Base-by-base conservation (phyloP, 1,140 invertebrate genomes). In the Procambarus virginalis region DNA sequence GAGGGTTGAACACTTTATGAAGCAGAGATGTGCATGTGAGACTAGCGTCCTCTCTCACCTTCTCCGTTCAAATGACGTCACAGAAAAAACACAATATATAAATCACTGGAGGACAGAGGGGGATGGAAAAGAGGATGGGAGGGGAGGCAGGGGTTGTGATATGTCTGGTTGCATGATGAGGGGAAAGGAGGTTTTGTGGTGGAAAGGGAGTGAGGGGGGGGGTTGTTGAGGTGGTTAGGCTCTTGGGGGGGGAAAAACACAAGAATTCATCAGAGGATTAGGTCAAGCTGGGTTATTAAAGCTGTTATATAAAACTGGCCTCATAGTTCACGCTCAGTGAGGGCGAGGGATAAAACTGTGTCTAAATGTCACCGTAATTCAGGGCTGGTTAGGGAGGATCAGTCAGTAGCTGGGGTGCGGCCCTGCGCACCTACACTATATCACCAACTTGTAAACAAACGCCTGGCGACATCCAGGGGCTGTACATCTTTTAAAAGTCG, bases 321-420 rank as follows among this genome's bases (percentile, higher is more conserved):
- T 73, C 68, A 20, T 73, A 73, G 68, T 73, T 73, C 68, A 73
- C 68, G 68, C 68, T 34, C 6, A 20, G 68, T 34, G 68, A 73
- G 68, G 68, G 68, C 22, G 68, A 73, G 22, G 68, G 68, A 73
- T 73, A 73, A 73, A 73, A 73, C 68, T 73, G 68, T 73, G 68
- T 73, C 68, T 73, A 73, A 73, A 73, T 73, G 68, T 73, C 68
- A 73, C 68, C 68, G 68, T 73, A 73, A 73, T 73, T 73, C 68
- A 73, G 68, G 68, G 8, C n/a, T 73, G 68, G 68, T 73, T 73
- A 73, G 68, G 68, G 68, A 34, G 68, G 68, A 73, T 73, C 68
- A 73, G 68, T 73, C 68, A 73, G 68, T 73, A 22, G 68, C 10
- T 73, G 68, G 68, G 68, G 68, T 73, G 68, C n/a, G n/a, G 8